A percentile compares a stretch with the other conserved stretches of the same genome.
Evolutionary conservation across 2,888 invertebrate species (phyloP).

Genomic region (Lacanobia oleracea): DNA sequence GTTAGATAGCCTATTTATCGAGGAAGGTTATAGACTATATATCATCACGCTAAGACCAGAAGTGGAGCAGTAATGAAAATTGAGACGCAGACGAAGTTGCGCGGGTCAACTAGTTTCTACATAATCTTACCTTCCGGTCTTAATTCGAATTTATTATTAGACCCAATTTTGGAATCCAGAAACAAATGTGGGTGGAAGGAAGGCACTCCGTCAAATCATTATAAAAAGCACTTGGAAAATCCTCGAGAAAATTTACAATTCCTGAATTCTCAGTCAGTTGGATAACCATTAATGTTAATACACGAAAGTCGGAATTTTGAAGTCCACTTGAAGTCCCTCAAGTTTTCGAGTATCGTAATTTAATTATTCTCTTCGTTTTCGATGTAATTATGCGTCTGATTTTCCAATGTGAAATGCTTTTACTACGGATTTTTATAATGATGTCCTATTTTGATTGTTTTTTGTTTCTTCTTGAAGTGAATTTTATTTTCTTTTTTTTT

Average conservation of each 20-base stretch:
- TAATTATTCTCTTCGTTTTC: conserved; percentile 78
- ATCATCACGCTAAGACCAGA: too few relatives aligned
- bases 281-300: conserved; percentile 63
- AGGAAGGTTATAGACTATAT: too few relatives aligned
- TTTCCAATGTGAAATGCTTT: conserved; percentile 59
- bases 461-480: conserved; percentile 12
- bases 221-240: conserved; percentile 36
- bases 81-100: too few relatives aligned
- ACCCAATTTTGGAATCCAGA: not conserved
- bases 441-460: not conserved
- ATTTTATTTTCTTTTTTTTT: not conserved
- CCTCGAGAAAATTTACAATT: conserved; percentile 40
- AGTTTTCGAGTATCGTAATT: conserved; percentile 80
- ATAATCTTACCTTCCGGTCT: too few relatives aligned
- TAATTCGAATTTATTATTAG: not conserved
- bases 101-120: too few relatives aligned
- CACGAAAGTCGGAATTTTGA: conserved; percentile 66
- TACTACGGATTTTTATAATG: conserved; percentile 14
- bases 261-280: conserved; percentile 47
- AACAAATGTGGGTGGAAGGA: not conserved
- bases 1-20: too few relatives aligned
- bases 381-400: conserved; percentile 78
- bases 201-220: conserved; percentile 42
- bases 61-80: too few relatives aligned
- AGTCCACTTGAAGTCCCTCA: conserved; percentile 63